A percentile compares a stretch with the other conserved stretches of the same genome.
Evolutionary conservation across 2,888 invertebrate species (phyloP).

Genomic region (Chrysolina haemoptera): DNA sequence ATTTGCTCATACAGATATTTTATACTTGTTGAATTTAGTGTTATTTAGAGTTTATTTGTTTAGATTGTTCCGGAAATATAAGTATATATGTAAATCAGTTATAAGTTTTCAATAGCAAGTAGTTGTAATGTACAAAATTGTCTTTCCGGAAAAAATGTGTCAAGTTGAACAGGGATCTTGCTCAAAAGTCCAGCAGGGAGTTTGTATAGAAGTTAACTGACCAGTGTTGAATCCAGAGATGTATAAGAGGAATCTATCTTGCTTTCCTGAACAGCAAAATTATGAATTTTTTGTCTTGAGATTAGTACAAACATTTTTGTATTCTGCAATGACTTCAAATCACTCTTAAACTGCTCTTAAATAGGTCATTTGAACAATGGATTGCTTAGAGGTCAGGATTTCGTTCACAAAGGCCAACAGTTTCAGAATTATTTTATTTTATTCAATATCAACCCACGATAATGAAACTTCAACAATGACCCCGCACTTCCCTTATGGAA

Average conservation of each 20-base stretch:
- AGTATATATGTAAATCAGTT: not conserved
- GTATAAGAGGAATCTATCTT: too few species aligned
- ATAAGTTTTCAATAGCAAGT: not conserved
- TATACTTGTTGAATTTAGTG: constrained; percentile 18
- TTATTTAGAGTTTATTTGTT: constrained; percentile 8
- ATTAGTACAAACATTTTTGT: not conserved
- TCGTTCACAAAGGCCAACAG: too few species aligned
- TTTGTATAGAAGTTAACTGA: not conserved
- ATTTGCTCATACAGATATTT: constrained; percentile 17
- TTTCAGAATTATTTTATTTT: too few species aligned
- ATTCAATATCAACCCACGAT: too few species aligned
- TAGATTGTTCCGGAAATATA: not conserved
- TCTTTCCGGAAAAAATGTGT: not conserved
- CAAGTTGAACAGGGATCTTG: not conserved
- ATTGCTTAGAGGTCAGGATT: too few species aligned
- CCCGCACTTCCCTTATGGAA: too few species aligned
- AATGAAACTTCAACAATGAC: too few species aligned
- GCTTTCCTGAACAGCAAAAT: not conserved
- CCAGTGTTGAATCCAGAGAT: not conserved
- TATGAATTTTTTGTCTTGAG: too few species aligned
- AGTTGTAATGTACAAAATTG: not conserved
- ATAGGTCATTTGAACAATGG: too few species aligned
- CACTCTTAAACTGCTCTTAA: not conserved
- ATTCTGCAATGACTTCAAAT: not conserved
- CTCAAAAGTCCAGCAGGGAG: not conserved